Evolutionary conservation across 2,888 invertebrate species (phyloP).

Genomic region (Diploptera punctata): DNA sequence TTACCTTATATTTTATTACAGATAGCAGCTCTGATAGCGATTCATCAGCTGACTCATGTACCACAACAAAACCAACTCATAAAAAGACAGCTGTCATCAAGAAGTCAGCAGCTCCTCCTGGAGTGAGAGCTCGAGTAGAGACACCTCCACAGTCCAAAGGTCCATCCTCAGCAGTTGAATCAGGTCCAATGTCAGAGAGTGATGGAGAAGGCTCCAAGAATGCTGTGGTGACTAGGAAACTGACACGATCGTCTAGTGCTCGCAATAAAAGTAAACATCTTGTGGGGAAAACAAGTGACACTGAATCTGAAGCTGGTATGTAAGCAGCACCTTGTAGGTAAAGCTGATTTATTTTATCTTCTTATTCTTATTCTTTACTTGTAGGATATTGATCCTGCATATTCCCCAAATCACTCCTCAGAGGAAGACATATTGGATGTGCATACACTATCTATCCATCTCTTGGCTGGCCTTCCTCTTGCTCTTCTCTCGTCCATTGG

Average conservation of each 20-base stretch:
- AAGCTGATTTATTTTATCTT: no score
- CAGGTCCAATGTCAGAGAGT: conserved; percentile 52
- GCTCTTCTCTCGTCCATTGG: no score
- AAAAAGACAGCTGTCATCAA: conserved; percentile 39
- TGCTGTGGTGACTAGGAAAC: conserved; percentile 63
- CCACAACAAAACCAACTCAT: conserved; percentile 23
- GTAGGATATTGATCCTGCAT: no score
- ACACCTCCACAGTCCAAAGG: conserved; percentile 34
- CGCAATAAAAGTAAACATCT: conserved; percentile 56
- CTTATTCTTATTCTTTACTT: no score
- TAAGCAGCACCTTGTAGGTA: no score
- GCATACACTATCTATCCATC: no score
- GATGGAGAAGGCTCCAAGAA: conserved; percentile 52
- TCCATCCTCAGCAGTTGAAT: conserved; percentile 52
- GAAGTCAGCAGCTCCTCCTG: conserved; percentile 25
- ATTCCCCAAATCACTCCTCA: no score
- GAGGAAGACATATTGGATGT: no score
- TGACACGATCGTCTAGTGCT: conserved; percentile 73
- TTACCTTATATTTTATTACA: conserved; percentile 36
- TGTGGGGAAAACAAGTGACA: conserved; percentile 47
- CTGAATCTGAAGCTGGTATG: conserved; percentile 49
- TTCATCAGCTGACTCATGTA: conserved; percentile 36
- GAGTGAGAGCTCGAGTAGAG: conserved; percentile 21
- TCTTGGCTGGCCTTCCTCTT: no score
- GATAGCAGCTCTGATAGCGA: conserved; percentile 48